A percentile compares a stretch with the other conserved stretches of the same genome.
Evolutionary conservation across 2,113 vertebrate genomes (phyloP).

Genomic region (Hippocampus barbouri): DNA sequence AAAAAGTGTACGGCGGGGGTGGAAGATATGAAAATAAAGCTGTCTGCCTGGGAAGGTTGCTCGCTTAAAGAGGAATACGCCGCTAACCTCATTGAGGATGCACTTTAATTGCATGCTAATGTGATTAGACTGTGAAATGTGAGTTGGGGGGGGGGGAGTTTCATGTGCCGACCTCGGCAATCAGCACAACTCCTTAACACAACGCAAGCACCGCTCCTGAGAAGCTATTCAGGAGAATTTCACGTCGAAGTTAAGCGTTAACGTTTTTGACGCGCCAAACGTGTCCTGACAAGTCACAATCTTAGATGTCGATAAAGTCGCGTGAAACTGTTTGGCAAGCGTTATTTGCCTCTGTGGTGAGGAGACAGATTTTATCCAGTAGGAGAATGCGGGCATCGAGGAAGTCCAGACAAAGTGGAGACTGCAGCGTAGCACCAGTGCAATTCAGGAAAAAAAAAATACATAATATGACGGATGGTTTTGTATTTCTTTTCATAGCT

Average conservation of each 20-base stretch:
- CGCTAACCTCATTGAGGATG: conserved; percentile 4
- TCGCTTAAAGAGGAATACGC: background rate
- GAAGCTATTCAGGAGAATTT: background rate
- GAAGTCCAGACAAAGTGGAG: too few species aligned
- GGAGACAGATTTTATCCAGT: too few species aligned
- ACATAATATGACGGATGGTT: too few species aligned
- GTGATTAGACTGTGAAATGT: background rate
- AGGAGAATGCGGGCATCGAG: too few species aligned
- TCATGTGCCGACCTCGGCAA: background rate
- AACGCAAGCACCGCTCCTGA: background rate
- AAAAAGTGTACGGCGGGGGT: background rate
- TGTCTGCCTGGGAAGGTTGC: background rate
- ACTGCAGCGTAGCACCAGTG: too few species aligned
- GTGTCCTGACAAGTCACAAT: too few species aligned
- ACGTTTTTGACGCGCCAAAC: background rate
- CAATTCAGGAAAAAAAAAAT: too few species aligned
- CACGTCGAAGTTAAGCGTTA: background rate
- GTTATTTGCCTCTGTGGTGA: too few species aligned
- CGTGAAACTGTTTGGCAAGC: too few species aligned
- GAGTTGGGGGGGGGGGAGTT: background rate
- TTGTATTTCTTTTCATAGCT: too few species aligned
- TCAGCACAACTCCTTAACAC: background rate
- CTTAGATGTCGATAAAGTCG: too few species aligned
- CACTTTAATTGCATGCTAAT: conserved; percentile 2
- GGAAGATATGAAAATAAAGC: background rate